These are phyloP conservation scores for Himalopsyche kuldschensis DNA, from an alignment of 2,888 invertebrate species.

Conservation along the genomic window DNA sequence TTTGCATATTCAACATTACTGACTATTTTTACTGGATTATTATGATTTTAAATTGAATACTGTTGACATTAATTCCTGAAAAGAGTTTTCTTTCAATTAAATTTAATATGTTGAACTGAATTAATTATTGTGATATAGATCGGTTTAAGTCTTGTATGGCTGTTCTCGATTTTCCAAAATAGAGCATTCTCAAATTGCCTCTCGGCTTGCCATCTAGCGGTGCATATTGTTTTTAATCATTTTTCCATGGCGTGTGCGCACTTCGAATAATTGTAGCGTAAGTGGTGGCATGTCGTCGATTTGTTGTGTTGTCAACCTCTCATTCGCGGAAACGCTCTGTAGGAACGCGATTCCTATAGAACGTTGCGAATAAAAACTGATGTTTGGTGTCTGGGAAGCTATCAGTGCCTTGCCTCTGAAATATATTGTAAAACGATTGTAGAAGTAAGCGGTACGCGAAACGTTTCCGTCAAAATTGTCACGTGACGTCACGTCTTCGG, in stretches of 20 bases:
- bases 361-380: neutral
- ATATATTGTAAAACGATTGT: conserved; percentile 15
- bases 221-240: neutral
- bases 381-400: conserved; percentile 3
- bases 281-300: neutral
- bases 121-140: neutral
- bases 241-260: neutral
- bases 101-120: neutral
- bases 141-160: neutral
- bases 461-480: neutral
- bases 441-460: neutral
- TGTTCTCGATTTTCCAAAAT: neutral
- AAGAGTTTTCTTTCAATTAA: neutral
- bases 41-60: neutral
- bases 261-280: neutral
- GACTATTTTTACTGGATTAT: neutral
- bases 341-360: neutral
- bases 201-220: neutral
- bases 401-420: conserved; percentile 35
- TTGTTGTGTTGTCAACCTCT: neutral
- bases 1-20: neutral
- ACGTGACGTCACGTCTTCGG: neutral
- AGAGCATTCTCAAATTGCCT: neutral
- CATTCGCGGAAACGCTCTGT: neutral
- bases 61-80: neutral